A percentile compares a stretch with the other conserved stretches of the same genome.
phyloP scores from a whole-genome alignment of 2,113 vertebrate genomes.

The Rhizomys pruinosus region DNA sequence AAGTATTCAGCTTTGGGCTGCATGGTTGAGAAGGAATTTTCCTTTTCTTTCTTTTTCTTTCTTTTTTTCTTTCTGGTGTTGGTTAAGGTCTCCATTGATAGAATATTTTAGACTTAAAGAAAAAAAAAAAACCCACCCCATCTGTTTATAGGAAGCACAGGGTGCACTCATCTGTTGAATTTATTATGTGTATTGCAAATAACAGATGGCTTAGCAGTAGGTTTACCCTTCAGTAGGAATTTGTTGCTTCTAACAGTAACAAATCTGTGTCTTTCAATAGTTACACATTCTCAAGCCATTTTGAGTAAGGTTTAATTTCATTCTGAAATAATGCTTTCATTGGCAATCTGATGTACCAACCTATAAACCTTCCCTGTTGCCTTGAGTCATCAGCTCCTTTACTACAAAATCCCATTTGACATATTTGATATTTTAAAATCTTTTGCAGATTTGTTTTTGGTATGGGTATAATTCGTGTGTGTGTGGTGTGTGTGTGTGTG shows the following conservation, averaged over 20 bases:
- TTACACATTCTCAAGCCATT: slow-evolving; percentile 43
- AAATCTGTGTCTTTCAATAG: slow-evolving; percentile 58
- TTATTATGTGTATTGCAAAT: slow-evolving; percentile 51
- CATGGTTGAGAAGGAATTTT: background rate
- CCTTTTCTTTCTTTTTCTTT: background rate
- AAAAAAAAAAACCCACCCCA: slow-evolving; percentile 21
- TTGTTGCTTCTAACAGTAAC: slow-evolving; percentile 64
- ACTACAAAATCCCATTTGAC: background rate
- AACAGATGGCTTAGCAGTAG: slow-evolving; percentile 71
- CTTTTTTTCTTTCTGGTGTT: slow-evolving; percentile 1
- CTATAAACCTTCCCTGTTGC: background rate
- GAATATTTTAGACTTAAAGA: slow-evolving; percentile 72
- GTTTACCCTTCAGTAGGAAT: slow-evolving; percentile 68
- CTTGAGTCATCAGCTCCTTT: background rate
- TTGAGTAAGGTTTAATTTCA: slow-evolving; percentile 46
- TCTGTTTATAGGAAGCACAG: slow-evolving; percentile 71
- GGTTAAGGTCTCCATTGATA: slow-evolving; percentile 59
- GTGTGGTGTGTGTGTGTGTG: no score
- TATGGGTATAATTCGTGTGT: background rate
- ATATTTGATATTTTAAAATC: slow-evolving; percentile 42
- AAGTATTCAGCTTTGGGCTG: slow-evolving; percentile 43
- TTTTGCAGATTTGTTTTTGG: background rate
- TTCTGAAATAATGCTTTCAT: slow-evolving; percentile 25
- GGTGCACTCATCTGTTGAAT: slow-evolving; percentile 49
- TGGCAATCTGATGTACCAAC: background rate